Percentiles rank a stretch among this genome's conserved stretches.
phyloP scores from a whole-genome alignment of 2,797 vertebrate species.

The Ara ararauna region DNA sequence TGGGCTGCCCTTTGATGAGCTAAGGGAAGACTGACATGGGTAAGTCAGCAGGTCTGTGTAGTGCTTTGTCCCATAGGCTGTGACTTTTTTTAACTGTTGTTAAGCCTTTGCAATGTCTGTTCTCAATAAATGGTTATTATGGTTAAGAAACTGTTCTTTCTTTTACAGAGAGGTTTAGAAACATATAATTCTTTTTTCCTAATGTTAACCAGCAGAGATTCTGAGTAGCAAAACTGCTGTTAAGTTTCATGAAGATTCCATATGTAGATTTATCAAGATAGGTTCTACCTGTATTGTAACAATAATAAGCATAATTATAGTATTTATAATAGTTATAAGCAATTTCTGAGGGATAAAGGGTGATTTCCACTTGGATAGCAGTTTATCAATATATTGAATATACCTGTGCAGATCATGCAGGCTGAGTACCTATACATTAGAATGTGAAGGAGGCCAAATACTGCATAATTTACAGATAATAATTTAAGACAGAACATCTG shows the following conservation, averaged over 20 bases:
- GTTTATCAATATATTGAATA: background rate
- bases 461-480: background rate
- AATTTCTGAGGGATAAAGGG: background rate
- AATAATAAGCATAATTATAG: background rate
- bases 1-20: background rate
- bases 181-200: background rate
- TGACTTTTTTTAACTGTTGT: background rate
- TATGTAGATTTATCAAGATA: background rate
- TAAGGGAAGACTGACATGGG: background rate
- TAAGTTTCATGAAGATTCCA: background rate
- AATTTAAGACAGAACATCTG: background rate
- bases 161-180: background rate
- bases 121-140: background rate
- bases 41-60: background rate
- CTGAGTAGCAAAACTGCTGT: background rate
- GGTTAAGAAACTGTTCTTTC: background rate
- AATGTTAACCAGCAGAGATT: background rate
- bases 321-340: background rate
- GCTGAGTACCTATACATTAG: background rate
- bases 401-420: background rate
- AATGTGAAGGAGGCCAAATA: background rate
- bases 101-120: background rate
- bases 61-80: background rate
- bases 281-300: background rate
- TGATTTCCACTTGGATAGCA: background rate